Base-by-base conservation (phyloP, 2,888 invertebrate genomes). In the Aphodius granarius region DNA sequence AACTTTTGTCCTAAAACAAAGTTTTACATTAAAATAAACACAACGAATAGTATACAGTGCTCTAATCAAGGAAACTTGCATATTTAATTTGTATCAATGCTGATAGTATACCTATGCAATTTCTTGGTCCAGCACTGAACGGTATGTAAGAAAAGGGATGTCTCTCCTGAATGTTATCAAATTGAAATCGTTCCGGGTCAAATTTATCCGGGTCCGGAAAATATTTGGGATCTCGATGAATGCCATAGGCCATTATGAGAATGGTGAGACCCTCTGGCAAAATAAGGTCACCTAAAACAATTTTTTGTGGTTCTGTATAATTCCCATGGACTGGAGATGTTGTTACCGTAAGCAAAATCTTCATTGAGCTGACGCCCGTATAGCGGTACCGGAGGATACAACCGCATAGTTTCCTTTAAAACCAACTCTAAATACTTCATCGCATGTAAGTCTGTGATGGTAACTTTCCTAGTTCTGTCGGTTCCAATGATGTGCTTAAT, bases 361-460 rank as follows among this genome's bases (percentile, higher is more conserved):
- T 68, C 68, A 13, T n/a, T 20, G 16, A 68, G 68, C 21, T 68
- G n/a, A 20, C 68, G 66, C 3, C 20, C 83, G 63, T 79, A 80
- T 2, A 83, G 66, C 1, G 85, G 84, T 3, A 84, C 85, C 5
- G 84, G 76, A 15, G 86, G 85, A 75, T 82, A 85, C 13, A 84
- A 21, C 63, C 86, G 76, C 22, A 85, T 74, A 6, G 82, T 77
- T 79, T 86, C 85, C 75, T 85, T 85, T 9, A 85, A 82, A 0
- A 84, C 84, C 73, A 79, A 73, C 64, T 85, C 85, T 70, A 86
- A 78, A 73, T 84, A 85, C 77, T 83, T 85, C 85, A 86, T 85
- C 21, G 83, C 77, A 65, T 80, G 79, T 5, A 85, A 75, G 70
- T 84, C 82, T 74, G 84, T 81, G 75, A 82, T 78, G 0, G 84